These are phyloP conservation scores for Tenthredo notha DNA, from an alignment of 2,888 invertebrate genomes.

Conservation along the genomic window DNA sequence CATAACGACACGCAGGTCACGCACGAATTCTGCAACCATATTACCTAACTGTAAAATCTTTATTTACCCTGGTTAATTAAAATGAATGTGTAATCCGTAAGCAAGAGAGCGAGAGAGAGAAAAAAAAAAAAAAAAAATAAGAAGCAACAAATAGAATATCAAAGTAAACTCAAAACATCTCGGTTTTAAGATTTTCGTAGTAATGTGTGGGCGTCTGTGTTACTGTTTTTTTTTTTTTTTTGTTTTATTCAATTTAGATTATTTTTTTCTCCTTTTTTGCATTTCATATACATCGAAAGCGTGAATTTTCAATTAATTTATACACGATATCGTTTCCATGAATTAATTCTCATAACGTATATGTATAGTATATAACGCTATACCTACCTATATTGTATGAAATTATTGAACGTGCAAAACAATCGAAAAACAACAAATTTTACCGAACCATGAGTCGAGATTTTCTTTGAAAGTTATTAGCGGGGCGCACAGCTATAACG, in stretches of 20 bases:
- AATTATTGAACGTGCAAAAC: not conserved
- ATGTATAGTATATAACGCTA: not conserved
- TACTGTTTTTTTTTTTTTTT: not conserved
- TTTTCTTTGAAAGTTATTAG: not conserved
- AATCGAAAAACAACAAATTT: not conserved
- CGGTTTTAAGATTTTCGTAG: not conserved
- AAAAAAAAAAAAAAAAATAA: not conserved
- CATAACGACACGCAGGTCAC: slow-evolving; percentile 8
- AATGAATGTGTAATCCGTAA: not conserved
- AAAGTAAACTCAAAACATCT: not conserved
- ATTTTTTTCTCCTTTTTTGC: not conserved
- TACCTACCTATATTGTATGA: not conserved
- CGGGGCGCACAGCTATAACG: not conserved
- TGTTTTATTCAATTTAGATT: not conserved
- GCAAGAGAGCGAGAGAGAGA: not conserved
- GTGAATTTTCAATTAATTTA: not conserved
- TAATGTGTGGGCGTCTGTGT: not conserved
- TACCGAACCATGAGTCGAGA: not conserved
- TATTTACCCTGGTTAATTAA: not conserved
- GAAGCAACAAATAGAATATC: not conserved
- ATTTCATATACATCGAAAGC: not conserved
- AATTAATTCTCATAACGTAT: not conserved
- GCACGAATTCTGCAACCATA: not conserved
- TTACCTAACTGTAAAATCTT: not conserved
- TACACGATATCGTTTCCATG: not conserved